Conservation (phyloP, 2,797 vertebrate genomes). For the Ciconia nigra region DNA sequence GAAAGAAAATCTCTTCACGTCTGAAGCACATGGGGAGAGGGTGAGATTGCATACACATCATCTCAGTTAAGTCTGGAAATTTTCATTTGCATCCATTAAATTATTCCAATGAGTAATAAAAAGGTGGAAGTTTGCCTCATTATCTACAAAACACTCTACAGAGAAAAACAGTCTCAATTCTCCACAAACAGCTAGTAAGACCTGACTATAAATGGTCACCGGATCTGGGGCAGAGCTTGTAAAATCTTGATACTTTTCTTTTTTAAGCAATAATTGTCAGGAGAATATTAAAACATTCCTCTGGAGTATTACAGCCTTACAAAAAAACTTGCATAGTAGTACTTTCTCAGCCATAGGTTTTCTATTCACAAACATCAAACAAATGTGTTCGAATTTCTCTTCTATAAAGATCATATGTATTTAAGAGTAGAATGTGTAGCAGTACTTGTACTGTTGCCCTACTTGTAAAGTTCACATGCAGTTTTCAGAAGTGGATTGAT, state of each 20-base stretch:
- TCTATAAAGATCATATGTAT: not conserved
- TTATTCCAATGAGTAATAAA: not conserved
- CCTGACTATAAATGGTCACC: not conserved
- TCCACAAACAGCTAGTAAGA: not conserved
- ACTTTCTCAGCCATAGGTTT: not conserved
- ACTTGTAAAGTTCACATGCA: not conserved
- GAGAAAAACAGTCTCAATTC: not conserved
- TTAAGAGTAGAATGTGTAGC: not conserved
- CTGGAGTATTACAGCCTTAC: not conserved
- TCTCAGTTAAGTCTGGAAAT: not conserved
- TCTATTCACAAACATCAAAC: not conserved
- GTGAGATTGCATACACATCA: not conserved
- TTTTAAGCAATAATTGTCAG: not conserved
- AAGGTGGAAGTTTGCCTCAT: not conserved
- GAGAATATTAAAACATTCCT: not conserved
- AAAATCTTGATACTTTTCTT: not conserved
- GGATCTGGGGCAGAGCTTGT: not conserved
- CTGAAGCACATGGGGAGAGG: not conserved
- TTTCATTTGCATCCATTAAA: not conserved
- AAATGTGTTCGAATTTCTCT: not conserved
- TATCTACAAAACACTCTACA: not conserved
- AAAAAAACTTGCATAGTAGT: not conserved
- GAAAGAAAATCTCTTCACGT: not conserved
- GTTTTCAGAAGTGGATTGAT: not conserved
- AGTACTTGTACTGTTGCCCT: not conserved